Conservation (phyloP, 2,888 invertebrate species). For the Eulithis testata region DNA sequence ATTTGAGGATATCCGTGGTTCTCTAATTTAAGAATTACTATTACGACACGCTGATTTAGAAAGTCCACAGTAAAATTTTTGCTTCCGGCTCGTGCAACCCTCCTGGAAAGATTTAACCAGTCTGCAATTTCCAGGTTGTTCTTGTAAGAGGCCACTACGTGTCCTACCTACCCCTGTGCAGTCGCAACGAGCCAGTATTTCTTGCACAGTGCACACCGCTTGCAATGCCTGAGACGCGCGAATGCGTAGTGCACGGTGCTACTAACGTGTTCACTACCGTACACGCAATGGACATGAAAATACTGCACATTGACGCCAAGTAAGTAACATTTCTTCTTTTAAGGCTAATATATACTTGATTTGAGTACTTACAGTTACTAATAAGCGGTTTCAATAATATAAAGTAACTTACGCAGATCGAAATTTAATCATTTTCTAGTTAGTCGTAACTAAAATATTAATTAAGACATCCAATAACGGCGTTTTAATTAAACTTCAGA, state of each 20-base stretch:
- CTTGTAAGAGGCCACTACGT: constrained; percentile 98
- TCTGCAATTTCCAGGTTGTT: constrained; percentile 89
- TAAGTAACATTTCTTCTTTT: constrained; percentile 81
- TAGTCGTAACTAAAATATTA: constrained; percentile 9
- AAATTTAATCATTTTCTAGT: constrained; percentile 11
- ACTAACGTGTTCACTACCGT: constrained; percentile 98
- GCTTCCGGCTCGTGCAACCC: too few species aligned
- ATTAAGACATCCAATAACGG: constrained; percentile 23
- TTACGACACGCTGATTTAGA: too few species aligned
- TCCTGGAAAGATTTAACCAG: background rate
- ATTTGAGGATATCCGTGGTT: too few species aligned
- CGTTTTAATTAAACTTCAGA: constrained; percentile 24
- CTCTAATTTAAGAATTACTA: too few species aligned
- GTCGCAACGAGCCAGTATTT: constrained; percentile 98
- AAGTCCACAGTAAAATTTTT: too few species aligned
- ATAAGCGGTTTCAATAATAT: background rate
- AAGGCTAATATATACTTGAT: too few species aligned
- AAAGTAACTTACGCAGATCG: background rate
- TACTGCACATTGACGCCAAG: constrained; percentile 97
- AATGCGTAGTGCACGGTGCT: constrained; percentile 97
- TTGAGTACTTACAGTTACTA: background rate
- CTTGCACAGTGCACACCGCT: constrained; percentile 98
- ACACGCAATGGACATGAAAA: constrained; percentile 99
- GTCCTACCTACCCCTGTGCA: constrained; percentile 95
- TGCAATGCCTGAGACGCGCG: constrained; percentile 98